Percentiles rank a stretch among this genome's conserved stretches.
Evolutionary conservation across 2,113 vertebrate genomes (phyloP).

Genomic region (Equus przewalskii): DNA sequence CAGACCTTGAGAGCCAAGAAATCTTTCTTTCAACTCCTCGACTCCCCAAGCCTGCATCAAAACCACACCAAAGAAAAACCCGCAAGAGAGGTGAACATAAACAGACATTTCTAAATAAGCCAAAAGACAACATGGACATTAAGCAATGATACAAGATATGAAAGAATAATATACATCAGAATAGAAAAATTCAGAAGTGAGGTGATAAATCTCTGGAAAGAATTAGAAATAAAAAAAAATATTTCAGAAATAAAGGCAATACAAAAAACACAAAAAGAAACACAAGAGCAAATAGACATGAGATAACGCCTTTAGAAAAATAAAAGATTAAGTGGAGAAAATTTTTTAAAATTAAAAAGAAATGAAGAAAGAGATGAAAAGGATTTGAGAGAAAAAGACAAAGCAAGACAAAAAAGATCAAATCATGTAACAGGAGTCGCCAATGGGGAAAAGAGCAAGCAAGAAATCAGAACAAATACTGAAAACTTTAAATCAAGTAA

Average conservation of each 20-base stretch:
- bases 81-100: background rate
- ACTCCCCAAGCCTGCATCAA: too few relatives aligned
- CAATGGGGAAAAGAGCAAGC: background rate
- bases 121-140: background rate
- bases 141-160: background rate
- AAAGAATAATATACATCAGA: background rate
- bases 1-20: too few relatives aligned
- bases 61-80: background rate
- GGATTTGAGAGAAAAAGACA: background rate
- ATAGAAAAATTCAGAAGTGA: background rate
- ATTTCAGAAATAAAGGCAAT: background rate
- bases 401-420: background rate
- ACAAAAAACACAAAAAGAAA: background rate
- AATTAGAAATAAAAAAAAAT: background rate
- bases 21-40: too few relatives aligned
- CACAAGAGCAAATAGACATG: background rate
- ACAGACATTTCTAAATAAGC: background rate
- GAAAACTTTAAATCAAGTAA: background rate
- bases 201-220: background rate
- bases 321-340: background rate
- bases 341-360: background rate
- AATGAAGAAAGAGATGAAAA: background rate
- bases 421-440: background rate
- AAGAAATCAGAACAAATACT: background rate
- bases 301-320: background rate